These are phyloP conservation scores for Elegia similella DNA, from an alignment of 2,888 invertebrate genomes.

Conservation along the genomic window DNA sequence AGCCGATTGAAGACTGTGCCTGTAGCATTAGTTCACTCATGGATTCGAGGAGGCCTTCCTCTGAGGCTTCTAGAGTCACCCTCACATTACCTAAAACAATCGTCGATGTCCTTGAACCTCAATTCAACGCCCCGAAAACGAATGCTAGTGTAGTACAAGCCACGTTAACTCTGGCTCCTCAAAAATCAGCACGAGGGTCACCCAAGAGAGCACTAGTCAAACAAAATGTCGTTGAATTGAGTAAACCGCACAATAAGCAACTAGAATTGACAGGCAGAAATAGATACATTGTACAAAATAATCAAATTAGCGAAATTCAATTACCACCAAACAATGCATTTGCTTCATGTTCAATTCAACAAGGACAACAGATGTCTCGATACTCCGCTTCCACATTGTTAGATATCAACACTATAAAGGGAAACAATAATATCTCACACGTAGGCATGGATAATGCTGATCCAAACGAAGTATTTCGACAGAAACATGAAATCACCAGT, in stretches of 20 bases:
- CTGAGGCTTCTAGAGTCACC: slow-evolving; percentile 80
- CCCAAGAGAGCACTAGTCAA: slow-evolving; percentile 73
- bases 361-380: slow-evolving; percentile 76
- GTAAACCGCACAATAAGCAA: slow-evolving; percentile 68
- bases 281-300: slow-evolving; percentile 77
- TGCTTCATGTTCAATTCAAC: slow-evolving; percentile 67
- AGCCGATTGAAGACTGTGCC: slow-evolving; percentile 82
- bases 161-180: slow-evolving; percentile 84
- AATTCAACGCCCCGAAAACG: slow-evolving; percentile 77
- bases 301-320: slow-evolving; percentile 78
- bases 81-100: slow-evolving; percentile 77
- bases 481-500: slow-evolving; percentile 68
- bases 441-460: slow-evolving; percentile 55
- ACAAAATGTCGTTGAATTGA: slow-evolving; percentile 67
- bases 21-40: slow-evolving; percentile 85
- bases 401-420: slow-evolving; percentile 64
- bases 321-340: slow-evolving; percentile 69
- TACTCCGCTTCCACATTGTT: slow-evolving; percentile 83
- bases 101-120: slow-evolving; percentile 80
- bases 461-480: slow-evolving; percentile 54
- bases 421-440: slow-evolving; percentile 48
- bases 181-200: slow-evolving; percentile 70
- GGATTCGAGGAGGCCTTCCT: slow-evolving; percentile 82
- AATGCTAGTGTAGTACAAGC: slow-evolving; percentile 82
- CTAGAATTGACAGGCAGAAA: slow-evolving; percentile 74